Conservation (phyloP, 2,113 vertebrate species). For the Romanogobio albipinnatus region DNA sequence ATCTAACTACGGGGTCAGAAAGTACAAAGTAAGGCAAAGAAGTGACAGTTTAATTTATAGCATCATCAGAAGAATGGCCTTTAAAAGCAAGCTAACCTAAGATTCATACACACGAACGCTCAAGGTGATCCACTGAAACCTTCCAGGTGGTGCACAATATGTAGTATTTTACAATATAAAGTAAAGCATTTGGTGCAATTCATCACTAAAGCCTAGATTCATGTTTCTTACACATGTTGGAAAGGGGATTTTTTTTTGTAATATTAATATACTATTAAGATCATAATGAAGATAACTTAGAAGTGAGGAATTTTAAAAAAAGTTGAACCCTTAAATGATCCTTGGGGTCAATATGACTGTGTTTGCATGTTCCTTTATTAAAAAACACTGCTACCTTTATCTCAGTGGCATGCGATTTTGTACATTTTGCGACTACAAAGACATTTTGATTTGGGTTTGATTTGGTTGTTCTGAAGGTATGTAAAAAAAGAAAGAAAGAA, state of each 20-base stretch:
- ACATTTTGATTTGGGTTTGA: too few relatives aligned
- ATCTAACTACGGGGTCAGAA: slow-evolving; percentile 36
- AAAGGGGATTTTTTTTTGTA: neutral
- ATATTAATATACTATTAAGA: neutral
- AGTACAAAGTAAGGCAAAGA: slow-evolving; percentile 36
- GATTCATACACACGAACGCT: slow-evolving; percentile 53
- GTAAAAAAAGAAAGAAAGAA: too few relatives aligned
- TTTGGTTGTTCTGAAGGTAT: too few relatives aligned
- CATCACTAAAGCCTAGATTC: neutral
- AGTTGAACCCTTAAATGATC: too few relatives aligned
- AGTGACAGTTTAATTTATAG: slow-evolving; percentile 64
- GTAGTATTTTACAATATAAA: neutral
- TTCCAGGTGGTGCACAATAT: slow-evolving; percentile 62
- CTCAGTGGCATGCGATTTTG: too few relatives aligned
- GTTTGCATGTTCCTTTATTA: too few relatives aligned
- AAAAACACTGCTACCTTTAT: too few relatives aligned
- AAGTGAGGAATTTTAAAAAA: neutral
- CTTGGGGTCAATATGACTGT: too few relatives aligned
- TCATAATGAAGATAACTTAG: neutral
- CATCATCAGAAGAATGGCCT: slow-evolving; percentile 68
- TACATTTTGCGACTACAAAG: too few relatives aligned
- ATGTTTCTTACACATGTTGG: neutral
- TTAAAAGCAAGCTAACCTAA: slow-evolving; percentile 62
- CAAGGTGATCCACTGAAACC: slow-evolving; percentile 60
- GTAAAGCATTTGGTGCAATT: neutral